These are phyloP conservation scores for Propsilocerus akamusi DNA, from an alignment of 1,140 invertebrate species.

Conservation along the genomic window DNA sequence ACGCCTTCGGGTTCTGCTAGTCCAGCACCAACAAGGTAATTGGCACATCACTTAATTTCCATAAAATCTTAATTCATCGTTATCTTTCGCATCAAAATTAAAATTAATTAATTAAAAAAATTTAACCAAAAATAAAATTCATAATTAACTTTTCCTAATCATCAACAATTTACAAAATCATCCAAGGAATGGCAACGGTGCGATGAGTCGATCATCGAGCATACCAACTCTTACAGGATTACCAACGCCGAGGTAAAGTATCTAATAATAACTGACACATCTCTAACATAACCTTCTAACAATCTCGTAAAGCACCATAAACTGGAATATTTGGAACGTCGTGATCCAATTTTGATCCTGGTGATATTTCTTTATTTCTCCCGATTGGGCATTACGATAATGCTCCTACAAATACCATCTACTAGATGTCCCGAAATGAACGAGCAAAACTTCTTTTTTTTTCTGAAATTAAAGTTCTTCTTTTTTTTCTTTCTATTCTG, in stretches of 20 bases:
- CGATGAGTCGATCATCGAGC: slow-evolving; percentile 71
- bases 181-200: slow-evolving; percentile 31
- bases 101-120: slow-evolving; percentile 5
- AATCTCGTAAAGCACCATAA: too few species aligned
- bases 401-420: too few species aligned
- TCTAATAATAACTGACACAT: not conserved
- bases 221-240: slow-evolving; percentile 64
- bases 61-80: not conserved
- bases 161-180: slow-evolving; percentile 6
- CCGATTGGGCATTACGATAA: too few species aligned
- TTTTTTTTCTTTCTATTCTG: not conserved
- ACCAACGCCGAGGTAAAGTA: slow-evolving; percentile 15
- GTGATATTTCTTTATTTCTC: too few species aligned
- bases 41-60: slow-evolving; percentile 5
- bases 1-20: slow-evolving; percentile 55
- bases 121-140: slow-evolving; percentile 4
- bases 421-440: too few species aligned
- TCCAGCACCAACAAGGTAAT: slow-evolving; percentile 44
- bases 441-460: not conserved
- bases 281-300: too few species aligned
- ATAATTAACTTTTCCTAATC: slow-evolving; percentile 5
- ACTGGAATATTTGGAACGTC: too few species aligned
- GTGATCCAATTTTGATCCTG: too few species aligned
- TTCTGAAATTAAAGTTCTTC: not conserved
- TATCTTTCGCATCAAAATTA: slow-evolving; percentile 3